These are phyloP conservation scores for Nephrocerus scutellatus DNA, from an alignment of 2,888 invertebrate genomes.

Conservation along the genomic window DNA sequence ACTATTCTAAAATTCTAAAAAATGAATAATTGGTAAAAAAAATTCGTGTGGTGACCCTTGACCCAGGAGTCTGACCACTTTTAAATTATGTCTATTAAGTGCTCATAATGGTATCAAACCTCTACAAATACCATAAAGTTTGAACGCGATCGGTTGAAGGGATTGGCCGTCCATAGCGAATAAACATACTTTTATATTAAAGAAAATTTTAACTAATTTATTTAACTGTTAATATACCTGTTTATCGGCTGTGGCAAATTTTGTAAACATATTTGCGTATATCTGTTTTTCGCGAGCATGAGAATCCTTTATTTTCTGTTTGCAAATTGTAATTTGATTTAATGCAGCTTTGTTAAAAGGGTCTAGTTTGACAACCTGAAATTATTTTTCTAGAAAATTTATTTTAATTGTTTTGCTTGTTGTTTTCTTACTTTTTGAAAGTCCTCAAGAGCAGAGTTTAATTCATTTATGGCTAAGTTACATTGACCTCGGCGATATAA, in stretches of 20 bases:
- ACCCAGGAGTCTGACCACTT: no score
- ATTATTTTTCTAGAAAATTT: no score
- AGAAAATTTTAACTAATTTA: background rate
- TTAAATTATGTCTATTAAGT: no score
- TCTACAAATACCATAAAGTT: no score
- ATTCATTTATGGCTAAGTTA: constrained; percentile 65
- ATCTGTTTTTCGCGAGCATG: constrained; percentile 75
- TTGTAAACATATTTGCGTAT: constrained; percentile 93
- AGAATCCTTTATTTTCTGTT: constrained; percentile 66
- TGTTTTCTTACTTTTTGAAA: constrained; percentile 54
- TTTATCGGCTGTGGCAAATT: constrained; percentile 74
- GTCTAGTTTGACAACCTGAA: constrained; percentile 62
- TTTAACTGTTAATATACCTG: constrained; percentile 54
- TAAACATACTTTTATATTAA: no score
- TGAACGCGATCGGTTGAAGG: no score
- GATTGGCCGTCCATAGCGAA: no score
- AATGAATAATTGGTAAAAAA: no score
- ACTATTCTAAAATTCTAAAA: no score
- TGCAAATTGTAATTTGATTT: constrained; percentile 66
- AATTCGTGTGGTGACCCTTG: no score
- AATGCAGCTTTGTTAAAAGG: constrained; percentile 84
- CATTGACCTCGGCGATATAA: constrained; percentile 84
- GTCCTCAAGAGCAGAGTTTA: constrained; percentile 66
- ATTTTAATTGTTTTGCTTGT: no score
- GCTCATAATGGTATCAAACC: no score